These are phyloP conservation scores for Lethenteron reissneri DNA, from an alignment of 2,113 vertebrate species.

Conservation along the genomic window DNA sequence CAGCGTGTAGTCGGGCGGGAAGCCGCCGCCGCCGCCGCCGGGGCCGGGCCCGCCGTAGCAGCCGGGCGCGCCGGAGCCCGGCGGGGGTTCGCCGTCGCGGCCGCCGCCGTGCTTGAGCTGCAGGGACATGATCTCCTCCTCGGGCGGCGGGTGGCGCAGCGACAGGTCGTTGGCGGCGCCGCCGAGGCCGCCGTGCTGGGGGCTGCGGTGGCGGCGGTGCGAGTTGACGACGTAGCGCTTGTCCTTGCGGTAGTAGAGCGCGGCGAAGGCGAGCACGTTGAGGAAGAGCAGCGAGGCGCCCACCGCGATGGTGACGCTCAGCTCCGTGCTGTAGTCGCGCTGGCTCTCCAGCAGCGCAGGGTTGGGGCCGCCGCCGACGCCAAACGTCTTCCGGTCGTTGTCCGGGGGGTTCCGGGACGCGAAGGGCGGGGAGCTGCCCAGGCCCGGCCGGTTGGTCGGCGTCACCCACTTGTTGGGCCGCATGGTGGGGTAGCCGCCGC, in stretches of 20 bases:
- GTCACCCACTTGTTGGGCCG: slow-evolving; percentile 55
- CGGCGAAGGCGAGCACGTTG: slow-evolving; percentile 82
- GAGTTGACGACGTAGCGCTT: slow-evolving; percentile 72
- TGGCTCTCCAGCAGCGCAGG: slow-evolving; percentile 71
- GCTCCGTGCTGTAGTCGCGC: slow-evolving; percentile 85
- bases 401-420: slow-evolving; percentile 18
- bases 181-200: slow-evolving; percentile 29
- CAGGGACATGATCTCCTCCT: slow-evolving; percentile 82
- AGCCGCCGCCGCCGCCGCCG: slow-evolving; percentile 23
- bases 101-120: slow-evolving; percentile 73
- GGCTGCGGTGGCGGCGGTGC: slow-evolving; percentile 48
- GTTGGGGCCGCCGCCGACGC: slow-evolving; percentile 32
- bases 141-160: slow-evolving; percentile 28
- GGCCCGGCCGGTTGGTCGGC: slow-evolving; percentile 58
- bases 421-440: slow-evolving; percentile 65
- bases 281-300: slow-evolving; percentile 91
- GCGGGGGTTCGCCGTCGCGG: slow-evolving; percentile 61
- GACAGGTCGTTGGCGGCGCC: slow-evolving; percentile 46
- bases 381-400: too few species aligned
- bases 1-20: slow-evolving; percentile 84
- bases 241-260: slow-evolving; percentile 96
- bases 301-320: slow-evolving; percentile 89
- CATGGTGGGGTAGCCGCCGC: slow-evolving; percentile 69
- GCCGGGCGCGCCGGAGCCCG: slow-evolving; percentile 43
- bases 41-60: not conserved